Percentiles rank a stretch among this genome's conserved stretches.
Conservation (phyloP, 2,888 invertebrate genomes). For the Chymomyza procnemis region DNA sequence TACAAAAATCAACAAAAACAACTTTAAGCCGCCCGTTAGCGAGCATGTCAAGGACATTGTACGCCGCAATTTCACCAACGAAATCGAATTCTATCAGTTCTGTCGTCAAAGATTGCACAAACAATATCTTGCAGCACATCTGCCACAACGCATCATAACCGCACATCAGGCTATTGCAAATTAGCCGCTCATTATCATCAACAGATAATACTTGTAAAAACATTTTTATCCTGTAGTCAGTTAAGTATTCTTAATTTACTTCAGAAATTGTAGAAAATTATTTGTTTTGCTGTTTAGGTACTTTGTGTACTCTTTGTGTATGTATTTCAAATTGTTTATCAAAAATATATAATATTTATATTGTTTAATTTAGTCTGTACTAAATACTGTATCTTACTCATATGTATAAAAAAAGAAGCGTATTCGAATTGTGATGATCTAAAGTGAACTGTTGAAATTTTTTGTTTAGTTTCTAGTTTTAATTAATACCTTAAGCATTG, state of each 20-base stretch:
- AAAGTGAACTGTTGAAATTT: constrained; percentile 69
- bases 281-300: constrained; percentile 36
- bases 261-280: constrained; percentile 29
- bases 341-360: constrained; percentile 34
- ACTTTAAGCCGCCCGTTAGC: constrained; percentile 91
- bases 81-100: constrained; percentile 95
- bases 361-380: constrained; percentile 55
- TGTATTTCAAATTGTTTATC: constrained; percentile 48
- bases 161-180: constrained; percentile 36
- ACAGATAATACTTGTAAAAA: constrained; percentile 26
- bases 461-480: constrained; percentile 43
- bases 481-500: constrained; percentile 26
- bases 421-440: constrained; percentile 65
- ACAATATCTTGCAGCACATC: constrained; percentile 86
- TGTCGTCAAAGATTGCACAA: constrained; percentile 90
- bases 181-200: constrained; percentile 18
- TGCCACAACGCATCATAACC: constrained; percentile 71
- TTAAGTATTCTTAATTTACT: constrained; percentile 25
- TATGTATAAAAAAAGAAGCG: constrained; percentile 20
- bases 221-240: constrained; percentile 41
- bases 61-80: constrained; percentile 90
- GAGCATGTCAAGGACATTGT: constrained; percentile 92
- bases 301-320: constrained; percentile 41
- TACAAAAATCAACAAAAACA: constrained; percentile 89
- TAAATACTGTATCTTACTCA: constrained; percentile 14